These are phyloP conservation scores for Ennomos fuscantarius DNA, from an alignment of 2,888 invertebrate genomes.

Conservation along the genomic window DNA sequence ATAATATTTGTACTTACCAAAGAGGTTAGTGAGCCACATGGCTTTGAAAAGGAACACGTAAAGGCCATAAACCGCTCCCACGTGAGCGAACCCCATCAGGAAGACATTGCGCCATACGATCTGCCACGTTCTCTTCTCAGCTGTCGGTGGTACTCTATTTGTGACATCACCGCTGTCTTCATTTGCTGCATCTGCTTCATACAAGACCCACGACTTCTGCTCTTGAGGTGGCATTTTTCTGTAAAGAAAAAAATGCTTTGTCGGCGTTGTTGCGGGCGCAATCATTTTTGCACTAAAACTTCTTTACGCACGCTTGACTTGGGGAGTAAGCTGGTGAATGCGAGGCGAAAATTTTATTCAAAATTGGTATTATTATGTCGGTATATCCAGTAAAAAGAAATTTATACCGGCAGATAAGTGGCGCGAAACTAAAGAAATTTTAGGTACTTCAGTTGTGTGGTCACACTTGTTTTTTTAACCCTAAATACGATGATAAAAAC, in stretches of 20 bases:
- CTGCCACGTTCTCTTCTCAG: slow-evolving; percentile 84
- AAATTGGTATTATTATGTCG: no score
- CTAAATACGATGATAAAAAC: no score
- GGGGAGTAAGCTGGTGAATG: no score
- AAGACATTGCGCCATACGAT: slow-evolving; percentile 94
- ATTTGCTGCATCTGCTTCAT: slow-evolving; percentile 67
- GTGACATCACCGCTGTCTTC: slow-evolving; percentile 50
- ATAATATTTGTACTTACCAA: slow-evolving; percentile 87
- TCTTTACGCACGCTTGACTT: no score
- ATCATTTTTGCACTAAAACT: no score
- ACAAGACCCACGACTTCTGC: slow-evolving; percentile 69
- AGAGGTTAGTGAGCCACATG: slow-evolving; percentile 87
- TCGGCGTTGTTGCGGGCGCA: no score
- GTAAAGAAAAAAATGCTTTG: slow-evolving; percentile 12
- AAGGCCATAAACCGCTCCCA: slow-evolving; percentile 89
- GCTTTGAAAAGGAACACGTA: slow-evolving; percentile 90
- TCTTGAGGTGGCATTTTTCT: slow-evolving; percentile 76
- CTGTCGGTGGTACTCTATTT: slow-evolving; percentile 61
- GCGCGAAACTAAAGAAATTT: no score
- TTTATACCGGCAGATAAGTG: no score
- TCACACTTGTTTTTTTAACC: no score
- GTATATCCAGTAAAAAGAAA: no score
- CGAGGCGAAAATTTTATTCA: no score
- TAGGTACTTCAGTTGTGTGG: no score
- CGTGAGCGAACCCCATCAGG: slow-evolving; percentile 89